A percentile compares a stretch with the other conserved stretches of the same genome.
Evolutionary conservation across 2,888 invertebrate genomes (phyloP).

Genomic region (Thymelicus lineola): DNA sequence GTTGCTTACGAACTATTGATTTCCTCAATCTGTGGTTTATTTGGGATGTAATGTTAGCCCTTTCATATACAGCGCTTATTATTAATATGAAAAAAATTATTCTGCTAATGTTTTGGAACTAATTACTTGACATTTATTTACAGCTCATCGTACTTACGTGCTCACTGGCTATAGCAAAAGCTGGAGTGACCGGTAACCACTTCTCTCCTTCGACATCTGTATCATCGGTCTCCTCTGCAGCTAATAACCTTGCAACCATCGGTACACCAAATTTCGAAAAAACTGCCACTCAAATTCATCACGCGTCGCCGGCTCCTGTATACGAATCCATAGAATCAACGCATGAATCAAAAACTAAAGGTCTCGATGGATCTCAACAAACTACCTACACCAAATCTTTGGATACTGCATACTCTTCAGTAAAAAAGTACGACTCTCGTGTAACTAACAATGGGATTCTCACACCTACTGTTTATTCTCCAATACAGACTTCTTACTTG

Average conservation of each 20-base stretch:
- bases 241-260: conserved; percentile 39
- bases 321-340: conserved; percentile 49
- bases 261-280: conserved; percentile 40
- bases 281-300: conserved; percentile 2
- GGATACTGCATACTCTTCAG: conserved; percentile 45
- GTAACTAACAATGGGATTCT: conserved; percentile 41
- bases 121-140: conserved; percentile 39
- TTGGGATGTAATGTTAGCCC: too few relatives aligned
- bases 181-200: conserved; percentile 48
- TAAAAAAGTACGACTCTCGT: conserved; percentile 47
- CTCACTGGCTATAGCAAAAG: conserved; percentile 48
- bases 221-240: conserved; percentile 47
- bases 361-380: conserved; percentile 46
- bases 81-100: too few relatives aligned
- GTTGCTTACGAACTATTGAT: too few relatives aligned
- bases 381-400: conserved; percentile 46
- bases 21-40: too few relatives aligned
- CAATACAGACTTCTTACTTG: conserved; percentile 42
- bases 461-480: conserved; percentile 45
- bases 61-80: too few relatives aligned
- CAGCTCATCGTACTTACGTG: conserved; percentile 54
- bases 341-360: conserved; percentile 47
- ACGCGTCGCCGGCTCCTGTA: conserved; percentile 45
- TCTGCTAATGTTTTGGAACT: too few relatives aligned
- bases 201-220: conserved; percentile 47